Evolutionary conservation across 1,140 invertebrate species (phyloP), one percentile per base, ranked within the genome.

Genomic region (Pogonomyrmex barbatus): DNA sequence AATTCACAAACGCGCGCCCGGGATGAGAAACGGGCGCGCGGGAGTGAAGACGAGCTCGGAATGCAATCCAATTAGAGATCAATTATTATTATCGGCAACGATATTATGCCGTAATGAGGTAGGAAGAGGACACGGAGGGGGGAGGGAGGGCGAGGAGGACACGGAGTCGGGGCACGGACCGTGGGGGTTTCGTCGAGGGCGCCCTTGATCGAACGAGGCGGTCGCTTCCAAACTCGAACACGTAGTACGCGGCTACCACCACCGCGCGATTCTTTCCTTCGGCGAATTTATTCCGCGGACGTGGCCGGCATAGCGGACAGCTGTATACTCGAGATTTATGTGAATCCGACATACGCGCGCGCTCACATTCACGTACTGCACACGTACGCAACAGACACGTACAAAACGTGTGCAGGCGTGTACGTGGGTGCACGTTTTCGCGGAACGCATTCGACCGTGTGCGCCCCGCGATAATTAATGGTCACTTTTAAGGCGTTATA

Each of bases 311-410:
- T 68, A 45, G 54, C 88, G 88, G 24, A 86, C 89, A 86, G 86
- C 79, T 88, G 89, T 90, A 90, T 60, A 79, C 86, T 82, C n/a
- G 58, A 85, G 81, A 89, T 87, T 90, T 90, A 90, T 89, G 89
- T 87, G 85, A 82, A 71, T 33, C 39, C 42, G 42, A 50, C 39
- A 58, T 54, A 42, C 42, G 30, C 58, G 14, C 52, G 24, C 52
- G 3, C 9, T 4, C 24, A 36, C 14, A 30, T 4, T 30, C 36
- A 36, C 63, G 30, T 60, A 65, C 45, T 30, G n/a, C 47, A 47
- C n/a, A 9, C n/a, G 14, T 4, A 12, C 4, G 8, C 10, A 14
- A 14, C 12, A n/a, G 24, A 47, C 67, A 12, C n/a, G 17, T 39
- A n/a, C 30, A 24, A 24, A 24, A n/a, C 67, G 10, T 14, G 5